A percentile compares a stretch with the other conserved stretches of the same genome.
These are phyloP conservation scores for Nematopogon swammerdamellus DNA, from an alignment of 2,888 invertebrate species.

Conservation along the genomic window DNA sequence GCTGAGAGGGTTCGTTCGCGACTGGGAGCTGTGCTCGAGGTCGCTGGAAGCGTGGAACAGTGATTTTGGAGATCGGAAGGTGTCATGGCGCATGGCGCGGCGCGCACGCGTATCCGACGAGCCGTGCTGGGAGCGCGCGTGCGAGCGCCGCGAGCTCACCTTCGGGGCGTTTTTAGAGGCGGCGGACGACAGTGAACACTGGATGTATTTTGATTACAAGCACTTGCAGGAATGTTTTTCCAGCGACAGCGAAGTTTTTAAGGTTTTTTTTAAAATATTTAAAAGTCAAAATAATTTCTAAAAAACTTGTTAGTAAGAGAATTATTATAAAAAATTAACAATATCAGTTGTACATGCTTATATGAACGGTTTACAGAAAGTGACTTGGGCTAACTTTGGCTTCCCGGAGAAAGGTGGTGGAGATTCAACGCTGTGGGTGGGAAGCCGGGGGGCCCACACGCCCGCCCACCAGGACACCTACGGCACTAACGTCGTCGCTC, in stretches of 20 bases:
- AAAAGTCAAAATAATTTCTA: slow-evolving; percentile 3
- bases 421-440: slow-evolving; percentile 86
- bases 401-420: slow-evolving; percentile 61
- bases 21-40: slow-evolving; percentile 61
- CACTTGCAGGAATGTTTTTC: slow-evolving; percentile 69
- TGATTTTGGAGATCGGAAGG: slow-evolving; percentile 41
- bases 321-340: no score
- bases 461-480: slow-evolving; percentile 94
- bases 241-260: slow-evolving; percentile 51
- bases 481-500: slow-evolving; percentile 89
- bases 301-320: no score
- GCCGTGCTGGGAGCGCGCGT: slow-evolving; percentile 80
- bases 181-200: slow-evolving; percentile 40
- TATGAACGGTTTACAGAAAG: slow-evolving; percentile 21
- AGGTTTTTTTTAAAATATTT: slow-evolving; percentile 54
- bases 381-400: slow-evolving; percentile 68
- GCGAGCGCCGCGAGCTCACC: slow-evolving; percentile 55
- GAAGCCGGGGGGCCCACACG: slow-evolving; percentile 83
- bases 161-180: slow-evolving; percentile 60
- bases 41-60: slow-evolving; percentile 56
- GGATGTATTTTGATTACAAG: slow-evolving; percentile 86
- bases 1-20: slow-evolving; percentile 46
- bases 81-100: not conserved
- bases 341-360: no score
- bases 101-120: slow-evolving; percentile 26